Percentiles rank a stretch among this genome's conserved stretches.
phyloP scores from a whole-genome alignment of 1,140 invertebrate genomes.

The Zaprionus kolodkinae region DNA sequence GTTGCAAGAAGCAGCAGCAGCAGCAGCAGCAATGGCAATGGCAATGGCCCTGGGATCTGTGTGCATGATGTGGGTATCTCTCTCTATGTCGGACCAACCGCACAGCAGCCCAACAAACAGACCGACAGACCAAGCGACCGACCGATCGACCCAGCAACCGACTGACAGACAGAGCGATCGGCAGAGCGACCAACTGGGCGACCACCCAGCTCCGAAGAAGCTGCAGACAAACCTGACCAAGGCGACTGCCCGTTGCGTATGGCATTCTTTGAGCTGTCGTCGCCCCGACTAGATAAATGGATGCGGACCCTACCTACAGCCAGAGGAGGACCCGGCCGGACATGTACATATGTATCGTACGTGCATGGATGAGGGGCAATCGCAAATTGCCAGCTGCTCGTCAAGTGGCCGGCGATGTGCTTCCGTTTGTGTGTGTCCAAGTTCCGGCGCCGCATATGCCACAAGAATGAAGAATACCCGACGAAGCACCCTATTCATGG shows the following conservation, averaged over 20 bases:
- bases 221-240: constrained; percentile 34
- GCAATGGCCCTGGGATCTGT: not conserved
- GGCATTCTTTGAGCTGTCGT: constrained; percentile 81
- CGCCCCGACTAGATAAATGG: constrained; percentile 76
- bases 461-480: constrained; percentile 35
- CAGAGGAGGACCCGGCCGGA: not conserved
- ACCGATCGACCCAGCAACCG: constrained; percentile 54
- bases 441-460: constrained; percentile 76
- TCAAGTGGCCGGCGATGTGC: constrained; percentile 59
- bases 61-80: constrained; percentile 54
- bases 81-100: constrained; percentile 74
- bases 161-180: constrained; percentile 69
- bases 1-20: not conserved
- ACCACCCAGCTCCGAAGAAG: constrained; percentile 38
- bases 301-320: constrained; percentile 8
- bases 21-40: too few relatives aligned
- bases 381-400: constrained; percentile 79
- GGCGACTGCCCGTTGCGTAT: constrained; percentile 71
- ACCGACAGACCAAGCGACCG: constrained; percentile 49
- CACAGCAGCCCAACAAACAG: constrained; percentile 79
- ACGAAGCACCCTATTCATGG: constrained; percentile 2
- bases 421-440: constrained; percentile 68
- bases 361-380: constrained; percentile 20
- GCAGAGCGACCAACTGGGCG: constrained; percentile 12
- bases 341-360: too few relatives aligned